These are phyloP conservation scores for Geotrypetes seraphini DNA, from an alignment of 2,797 vertebrate species.

Conservation along the genomic window DNA sequence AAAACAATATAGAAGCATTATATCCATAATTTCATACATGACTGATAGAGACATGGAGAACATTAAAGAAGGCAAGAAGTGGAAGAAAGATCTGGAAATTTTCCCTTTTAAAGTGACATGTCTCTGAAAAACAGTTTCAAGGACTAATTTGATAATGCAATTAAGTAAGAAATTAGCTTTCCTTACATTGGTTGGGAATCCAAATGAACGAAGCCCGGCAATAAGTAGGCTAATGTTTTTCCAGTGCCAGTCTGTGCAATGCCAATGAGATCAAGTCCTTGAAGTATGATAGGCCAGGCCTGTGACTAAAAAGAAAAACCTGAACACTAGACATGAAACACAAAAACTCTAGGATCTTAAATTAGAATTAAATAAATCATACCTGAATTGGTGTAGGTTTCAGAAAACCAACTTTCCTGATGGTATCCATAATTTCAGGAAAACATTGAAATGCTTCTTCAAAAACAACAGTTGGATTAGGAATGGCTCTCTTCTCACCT, in stretches of 20 bases:
- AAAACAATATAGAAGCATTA: too few relatives aligned
- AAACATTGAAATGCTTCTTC: slow-evolving; percentile 74
- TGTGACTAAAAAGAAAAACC: slow-evolving; percentile 66
- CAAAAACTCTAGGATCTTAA: background rate
- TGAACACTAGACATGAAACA: background rate
- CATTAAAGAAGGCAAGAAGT: too few relatives aligned
- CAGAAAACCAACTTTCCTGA: slow-evolving; percentile 71
- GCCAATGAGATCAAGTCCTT: slow-evolving; percentile 85
- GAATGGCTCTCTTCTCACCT: slow-evolving; percentile 64
- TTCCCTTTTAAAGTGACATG: too few relatives aligned
- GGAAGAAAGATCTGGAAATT: too few relatives aligned
- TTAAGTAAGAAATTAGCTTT: too few relatives aligned
- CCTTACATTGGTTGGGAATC: slow-evolving; percentile 83
- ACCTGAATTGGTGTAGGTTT: slow-evolving; percentile 95
- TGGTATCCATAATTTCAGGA: slow-evolving; percentile 81
- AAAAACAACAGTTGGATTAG: slow-evolving; percentile 76
- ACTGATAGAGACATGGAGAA: too few relatives aligned
- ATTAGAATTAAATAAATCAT: slow-evolving; percentile 11
- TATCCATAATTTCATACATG: too few relatives aligned
- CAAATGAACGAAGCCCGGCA: slow-evolving; percentile 94
- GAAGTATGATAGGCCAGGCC: slow-evolving; percentile 84
- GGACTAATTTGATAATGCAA: too few relatives aligned
- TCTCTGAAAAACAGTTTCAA: too few relatives aligned
- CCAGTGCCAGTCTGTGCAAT: slow-evolving; percentile 95
- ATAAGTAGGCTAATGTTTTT: slow-evolving; percentile 86